These are phyloP conservation scores for Brenthis daphne DNA, from an alignment of 2,888 invertebrate species.

Conservation along the genomic window DNA sequence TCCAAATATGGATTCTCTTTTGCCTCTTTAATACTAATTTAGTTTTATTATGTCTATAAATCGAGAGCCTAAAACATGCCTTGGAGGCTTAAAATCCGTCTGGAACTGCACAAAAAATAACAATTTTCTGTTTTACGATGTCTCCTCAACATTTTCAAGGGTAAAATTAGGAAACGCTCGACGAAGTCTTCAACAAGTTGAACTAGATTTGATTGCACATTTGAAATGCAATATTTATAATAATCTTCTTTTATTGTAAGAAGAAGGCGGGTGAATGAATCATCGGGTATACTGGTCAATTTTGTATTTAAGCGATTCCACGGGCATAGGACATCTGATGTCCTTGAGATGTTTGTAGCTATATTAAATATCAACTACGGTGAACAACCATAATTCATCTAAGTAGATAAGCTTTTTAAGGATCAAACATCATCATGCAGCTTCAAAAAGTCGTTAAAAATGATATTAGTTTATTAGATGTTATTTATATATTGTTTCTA, in stretches of 20 bases:
- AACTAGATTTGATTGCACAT: background rate
- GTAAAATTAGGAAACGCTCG: background rate
- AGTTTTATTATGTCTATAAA: slow-evolving; percentile 28
- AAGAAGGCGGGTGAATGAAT: slow-evolving; percentile 10
- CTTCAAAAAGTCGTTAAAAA: too few relatives aligned
- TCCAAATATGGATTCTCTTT: slow-evolving; percentile 28
- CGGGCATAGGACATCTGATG: slow-evolving; percentile 10
- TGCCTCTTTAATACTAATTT: slow-evolving; percentile 29
- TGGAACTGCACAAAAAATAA: background rate
- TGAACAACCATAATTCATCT: background rate
- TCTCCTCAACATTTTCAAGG: too few relatives aligned
- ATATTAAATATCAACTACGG: background rate
- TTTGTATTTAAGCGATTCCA: slow-evolving; percentile 2
- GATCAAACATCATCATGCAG: too few relatives aligned
- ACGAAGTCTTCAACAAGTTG: background rate
- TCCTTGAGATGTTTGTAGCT: slow-evolving; percentile 5
- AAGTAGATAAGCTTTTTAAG: background rate
- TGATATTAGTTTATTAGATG: too few relatives aligned
- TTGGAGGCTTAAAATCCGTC: slow-evolving; percentile 13
- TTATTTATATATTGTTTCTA: too few relatives aligned
- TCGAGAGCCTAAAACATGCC: background rate
- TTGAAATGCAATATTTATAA: slow-evolving; percentile 1
- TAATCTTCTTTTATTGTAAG: slow-evolving; percentile 4
- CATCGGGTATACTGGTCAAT: slow-evolving; percentile 9
- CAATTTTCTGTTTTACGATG: too few relatives aligned